A percentile compares a stretch with the other conserved stretches of the same genome.
Conservation (phyloP, 1,140 invertebrate genomes). For the Piezodorus guildinii region DNA sequence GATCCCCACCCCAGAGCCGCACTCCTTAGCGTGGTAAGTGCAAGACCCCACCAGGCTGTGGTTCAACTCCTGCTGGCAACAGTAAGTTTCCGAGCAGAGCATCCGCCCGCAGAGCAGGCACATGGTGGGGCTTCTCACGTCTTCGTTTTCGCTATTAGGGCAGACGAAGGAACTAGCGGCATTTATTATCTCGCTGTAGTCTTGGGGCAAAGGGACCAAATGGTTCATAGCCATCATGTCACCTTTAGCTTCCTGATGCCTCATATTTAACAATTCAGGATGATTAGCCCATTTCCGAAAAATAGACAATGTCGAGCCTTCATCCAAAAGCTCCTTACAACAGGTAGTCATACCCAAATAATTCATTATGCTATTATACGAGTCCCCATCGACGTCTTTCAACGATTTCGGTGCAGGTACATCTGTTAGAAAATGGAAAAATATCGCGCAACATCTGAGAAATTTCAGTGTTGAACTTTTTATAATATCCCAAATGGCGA, state of each 20-base stretch:
- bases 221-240: too few species aligned
- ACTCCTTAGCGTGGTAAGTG: slow-evolving; percentile 75
- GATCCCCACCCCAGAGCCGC: slow-evolving; percentile 79
- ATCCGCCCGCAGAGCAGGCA: slow-evolving; percentile 90
- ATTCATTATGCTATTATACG: slow-evolving; percentile 68
- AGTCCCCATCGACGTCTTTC: slow-evolving; percentile 50
- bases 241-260: too few species aligned
- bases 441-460: slow-evolving; percentile 72
- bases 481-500: slow-evolving; percentile 47
- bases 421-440: slow-evolving; percentile 81
- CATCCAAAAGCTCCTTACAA: slow-evolving; percentile 47
- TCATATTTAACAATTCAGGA: slow-evolving; percentile 27
- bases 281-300: slow-evolving; percentile 45
- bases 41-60: slow-evolving; percentile 74
- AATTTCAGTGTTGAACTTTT: slow-evolving; percentile 62
- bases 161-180: slow-evolving; percentile 84
- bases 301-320: slow-evolving; percentile 37
- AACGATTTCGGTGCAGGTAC: slow-evolving; percentile 60
- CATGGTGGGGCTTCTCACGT: slow-evolving; percentile 88
- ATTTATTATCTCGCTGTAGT: slow-evolving; percentile 95
- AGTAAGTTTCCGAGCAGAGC: slow-evolving; percentile 91
- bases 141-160: slow-evolving; percentile 75
- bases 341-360: slow-evolving; percentile 66
- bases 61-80: slow-evolving; percentile 84
- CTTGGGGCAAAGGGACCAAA: slow-evolving; percentile 61